Conservation (phyloP, 2,797 vertebrate genomes). For the Hydrolagus colliei region DNA sequence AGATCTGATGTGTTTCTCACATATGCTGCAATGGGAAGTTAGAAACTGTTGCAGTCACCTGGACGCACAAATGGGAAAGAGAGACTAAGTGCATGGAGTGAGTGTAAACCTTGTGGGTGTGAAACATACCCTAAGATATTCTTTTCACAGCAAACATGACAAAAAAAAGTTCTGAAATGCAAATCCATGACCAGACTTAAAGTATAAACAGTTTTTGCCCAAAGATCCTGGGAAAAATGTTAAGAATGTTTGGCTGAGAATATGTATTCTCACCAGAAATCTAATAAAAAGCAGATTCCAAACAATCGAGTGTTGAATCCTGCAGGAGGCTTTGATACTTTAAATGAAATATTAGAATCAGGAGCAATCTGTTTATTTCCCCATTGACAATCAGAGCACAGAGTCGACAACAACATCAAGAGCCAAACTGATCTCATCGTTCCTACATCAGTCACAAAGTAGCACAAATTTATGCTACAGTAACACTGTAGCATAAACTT, state of each 20-base stretch:
- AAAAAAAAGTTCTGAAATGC: neutral
- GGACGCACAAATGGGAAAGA: no score
- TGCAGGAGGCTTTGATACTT: neutral
- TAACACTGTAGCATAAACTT: neutral
- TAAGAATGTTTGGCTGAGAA: slow-evolving; percentile 57
- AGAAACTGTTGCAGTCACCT: no score
- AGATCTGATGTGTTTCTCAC: no score
- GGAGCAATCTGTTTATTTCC: neutral
- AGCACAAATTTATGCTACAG: no score
- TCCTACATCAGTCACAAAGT: no score
- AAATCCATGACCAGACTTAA: neutral
- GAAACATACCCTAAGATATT: neutral
- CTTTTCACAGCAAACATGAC: neutral
- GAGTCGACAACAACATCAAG: neutral
- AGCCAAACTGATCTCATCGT: neutral
- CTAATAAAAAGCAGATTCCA: neutral
- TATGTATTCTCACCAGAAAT: slow-evolving; percentile 58
- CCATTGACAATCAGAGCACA: neutral
- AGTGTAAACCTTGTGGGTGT: neutral
- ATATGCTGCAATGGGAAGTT: no score
- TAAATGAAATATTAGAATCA: neutral
- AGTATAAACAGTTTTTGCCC: neutral
- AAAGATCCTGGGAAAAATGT: slow-evolving; percentile 62
- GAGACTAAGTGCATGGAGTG: no score
- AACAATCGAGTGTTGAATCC: neutral